Conservation (phyloP, 1,140 invertebrate genomes). For the Oscheius sp. region DNA sequence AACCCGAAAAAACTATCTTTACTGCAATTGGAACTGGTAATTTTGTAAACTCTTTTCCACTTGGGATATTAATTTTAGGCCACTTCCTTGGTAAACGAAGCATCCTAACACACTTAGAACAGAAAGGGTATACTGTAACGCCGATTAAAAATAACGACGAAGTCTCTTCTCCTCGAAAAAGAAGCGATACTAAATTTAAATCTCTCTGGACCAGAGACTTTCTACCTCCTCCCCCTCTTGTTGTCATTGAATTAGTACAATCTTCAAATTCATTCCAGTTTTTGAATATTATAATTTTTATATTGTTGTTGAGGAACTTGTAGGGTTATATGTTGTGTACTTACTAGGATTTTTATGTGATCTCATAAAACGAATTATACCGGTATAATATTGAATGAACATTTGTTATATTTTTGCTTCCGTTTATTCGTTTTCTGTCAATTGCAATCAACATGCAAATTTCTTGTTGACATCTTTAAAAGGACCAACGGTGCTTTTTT, state of each 20-base stretch:
- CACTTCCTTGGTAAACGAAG: slow-evolving; percentile 28
- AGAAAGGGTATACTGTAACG: background rate
- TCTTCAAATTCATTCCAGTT: no score
- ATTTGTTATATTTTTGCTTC: no score
- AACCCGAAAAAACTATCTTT: slow-evolving; percentile 1
- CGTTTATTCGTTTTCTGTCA: no score
- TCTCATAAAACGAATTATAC: no score
- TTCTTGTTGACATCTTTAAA: no score
- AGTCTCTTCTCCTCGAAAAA: background rate
- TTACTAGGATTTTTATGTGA: no score
- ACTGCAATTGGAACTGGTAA: slow-evolving; percentile 25
- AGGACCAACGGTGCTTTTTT: no score
- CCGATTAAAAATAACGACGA: slow-evolving; percentile 7
- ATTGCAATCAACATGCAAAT: no score
- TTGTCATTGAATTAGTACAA: slow-evolving; percentile 9
- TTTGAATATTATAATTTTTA: no score
- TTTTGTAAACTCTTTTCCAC: background rate
- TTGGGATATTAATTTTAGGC: background rate
- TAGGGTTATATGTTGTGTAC: no score
- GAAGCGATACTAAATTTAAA: slow-evolving; percentile 29
- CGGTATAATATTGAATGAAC: no score
- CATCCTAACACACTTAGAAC: slow-evolving; percentile 7
- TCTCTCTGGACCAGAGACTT: slow-evolving; percentile 16
- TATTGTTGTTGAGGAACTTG: no score
- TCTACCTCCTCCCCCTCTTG: background rate